Percentiles rank a stretch among this genome's conserved stretches.
Evolutionary conservation across 2,888 invertebrate species (phyloP).

Genomic region (Noctua janthina): DNA sequence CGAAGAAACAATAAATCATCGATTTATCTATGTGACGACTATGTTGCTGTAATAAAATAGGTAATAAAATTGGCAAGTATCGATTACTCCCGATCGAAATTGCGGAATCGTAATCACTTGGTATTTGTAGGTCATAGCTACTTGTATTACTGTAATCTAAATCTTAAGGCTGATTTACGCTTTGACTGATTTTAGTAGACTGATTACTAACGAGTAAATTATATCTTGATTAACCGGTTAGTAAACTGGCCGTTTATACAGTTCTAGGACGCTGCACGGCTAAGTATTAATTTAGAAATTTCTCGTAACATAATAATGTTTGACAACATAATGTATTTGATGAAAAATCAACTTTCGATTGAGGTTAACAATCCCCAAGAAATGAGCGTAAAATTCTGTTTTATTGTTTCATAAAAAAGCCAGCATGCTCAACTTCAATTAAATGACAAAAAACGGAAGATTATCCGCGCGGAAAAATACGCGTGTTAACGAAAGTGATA

Average conservation of each 20-base stretch:
- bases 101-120: conserved; percentile 58
- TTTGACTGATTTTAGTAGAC: background rate
- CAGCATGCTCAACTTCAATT: conserved; percentile 53
- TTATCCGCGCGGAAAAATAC: conserved; percentile 62
- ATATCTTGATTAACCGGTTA: background rate
- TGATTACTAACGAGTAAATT: background rate
- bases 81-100: conserved; percentile 63
- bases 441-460: conserved; percentile 54
- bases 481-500: conserved; percentile 73
- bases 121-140: conserved; percentile 23
- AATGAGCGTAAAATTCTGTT: conserved; percentile 24
- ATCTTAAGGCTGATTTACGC: background rate
- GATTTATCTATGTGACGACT: conserved; percentile 74
- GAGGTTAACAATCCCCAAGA: conserved; percentile 47
- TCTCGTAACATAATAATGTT: background rate
- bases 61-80: conserved; percentile 69
- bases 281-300: background rate
- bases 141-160: conserved; percentile 13
- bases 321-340: conserved; percentile 10
- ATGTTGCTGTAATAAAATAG: conserved; percentile 70
- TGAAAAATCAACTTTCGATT: conserved; percentile 47
- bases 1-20: conserved; percentile 75
- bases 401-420: conserved; percentile 33
- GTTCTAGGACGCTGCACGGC: background rate
- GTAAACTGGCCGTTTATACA: conserved; percentile 8